Percentiles rank a stretch among this genome's conserved stretches.
These are phyloP conservation scores for Ormyrus thymus DNA, from an alignment of 2,888 invertebrate genomes.

Conservation along the genomic window DNA sequence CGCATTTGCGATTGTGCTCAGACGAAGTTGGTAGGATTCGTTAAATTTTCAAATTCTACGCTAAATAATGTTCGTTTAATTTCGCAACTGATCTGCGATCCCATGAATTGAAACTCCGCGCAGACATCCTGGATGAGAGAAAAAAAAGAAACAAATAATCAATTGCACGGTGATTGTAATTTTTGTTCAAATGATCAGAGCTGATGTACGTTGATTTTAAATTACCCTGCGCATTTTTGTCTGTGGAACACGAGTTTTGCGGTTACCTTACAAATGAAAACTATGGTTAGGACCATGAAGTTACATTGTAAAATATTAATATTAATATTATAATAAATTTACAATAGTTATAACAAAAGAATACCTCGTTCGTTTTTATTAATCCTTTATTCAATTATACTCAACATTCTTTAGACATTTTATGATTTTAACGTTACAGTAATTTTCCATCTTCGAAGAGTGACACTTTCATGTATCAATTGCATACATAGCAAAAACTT, in stretches of 20 bases:
- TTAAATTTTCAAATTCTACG: slow-evolving; percentile 55
- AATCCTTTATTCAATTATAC: background rate
- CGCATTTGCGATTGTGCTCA: slow-evolving; percentile 38
- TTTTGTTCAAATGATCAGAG: slow-evolving; percentile 46
- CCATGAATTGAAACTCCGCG: background rate
- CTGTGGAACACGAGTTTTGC: slow-evolving; percentile 55
- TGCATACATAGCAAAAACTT: too few species aligned
- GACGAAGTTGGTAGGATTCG: slow-evolving; percentile 39
- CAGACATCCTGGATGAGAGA: slow-evolving; percentile 7
- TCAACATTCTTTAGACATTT: background rate
- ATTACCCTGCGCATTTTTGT: slow-evolving; percentile 53
- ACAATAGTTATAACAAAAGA: slow-evolving; percentile 58
- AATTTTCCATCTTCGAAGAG: background rate
- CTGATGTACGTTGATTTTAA: slow-evolving; percentile 52
- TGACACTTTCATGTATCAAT: too few species aligned
- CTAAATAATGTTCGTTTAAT: slow-evolving; percentile 50
- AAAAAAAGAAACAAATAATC: background rate
- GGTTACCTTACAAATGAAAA: slow-evolving; percentile 56
- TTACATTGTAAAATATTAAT: slow-evolving; percentile 58
- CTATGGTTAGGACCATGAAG: slow-evolving; percentile 57
- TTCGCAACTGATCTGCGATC: slow-evolving; percentile 10
- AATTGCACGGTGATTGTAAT: slow-evolving; percentile 46
- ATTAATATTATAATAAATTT: slow-evolving; percentile 59
- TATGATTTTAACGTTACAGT: background rate
- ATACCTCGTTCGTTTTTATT: slow-evolving; percentile 31